Evolutionary conservation across 2,113 vertebrate genomes (phyloP).

Genomic region (Corythoichthys haematopterus): DNA sequence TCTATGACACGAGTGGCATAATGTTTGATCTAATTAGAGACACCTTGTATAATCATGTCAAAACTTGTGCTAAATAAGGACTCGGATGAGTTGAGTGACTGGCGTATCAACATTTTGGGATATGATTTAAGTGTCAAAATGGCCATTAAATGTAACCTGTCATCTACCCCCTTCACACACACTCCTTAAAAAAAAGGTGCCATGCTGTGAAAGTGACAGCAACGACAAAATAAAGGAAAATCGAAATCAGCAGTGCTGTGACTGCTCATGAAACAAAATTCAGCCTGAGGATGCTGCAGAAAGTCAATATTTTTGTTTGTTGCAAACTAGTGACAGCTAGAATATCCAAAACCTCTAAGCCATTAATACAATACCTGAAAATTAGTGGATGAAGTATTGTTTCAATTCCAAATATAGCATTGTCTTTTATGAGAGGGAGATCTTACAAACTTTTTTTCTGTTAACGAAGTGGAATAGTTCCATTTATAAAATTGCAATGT

Average conservation of each 20-base stretch:
- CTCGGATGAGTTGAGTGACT: not conserved
- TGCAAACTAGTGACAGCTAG: not conserved
- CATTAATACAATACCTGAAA: not conserved
- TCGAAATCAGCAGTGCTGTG: not conserved
- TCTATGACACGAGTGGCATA: not conserved
- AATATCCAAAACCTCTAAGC: not conserved
- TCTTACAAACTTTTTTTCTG: not conserved
- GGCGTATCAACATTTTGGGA: not conserved
- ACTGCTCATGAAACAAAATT: slow-evolving; percentile 2
- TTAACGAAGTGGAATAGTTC: not conserved
- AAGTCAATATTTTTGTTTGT: not conserved
- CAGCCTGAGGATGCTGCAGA: not conserved
- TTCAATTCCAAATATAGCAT: not conserved
- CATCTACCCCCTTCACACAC: not conserved
- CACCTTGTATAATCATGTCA: not conserved
- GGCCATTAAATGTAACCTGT: slow-evolving; percentile 6
- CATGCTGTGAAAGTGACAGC: slow-evolving; percentile 7
- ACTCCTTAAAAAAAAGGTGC: not conserved
- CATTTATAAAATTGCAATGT: not conserved
- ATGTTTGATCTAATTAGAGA: not conserved
- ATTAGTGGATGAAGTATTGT: not conserved
- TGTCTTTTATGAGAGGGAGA: not conserved
- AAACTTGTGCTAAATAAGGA: not conserved
- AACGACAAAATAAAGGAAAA: not conserved
- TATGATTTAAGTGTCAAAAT: slow-evolving; percentile 1